Conservation (phyloP, 1,140 invertebrate genomes). For the Drosophila burlai region DNA sequence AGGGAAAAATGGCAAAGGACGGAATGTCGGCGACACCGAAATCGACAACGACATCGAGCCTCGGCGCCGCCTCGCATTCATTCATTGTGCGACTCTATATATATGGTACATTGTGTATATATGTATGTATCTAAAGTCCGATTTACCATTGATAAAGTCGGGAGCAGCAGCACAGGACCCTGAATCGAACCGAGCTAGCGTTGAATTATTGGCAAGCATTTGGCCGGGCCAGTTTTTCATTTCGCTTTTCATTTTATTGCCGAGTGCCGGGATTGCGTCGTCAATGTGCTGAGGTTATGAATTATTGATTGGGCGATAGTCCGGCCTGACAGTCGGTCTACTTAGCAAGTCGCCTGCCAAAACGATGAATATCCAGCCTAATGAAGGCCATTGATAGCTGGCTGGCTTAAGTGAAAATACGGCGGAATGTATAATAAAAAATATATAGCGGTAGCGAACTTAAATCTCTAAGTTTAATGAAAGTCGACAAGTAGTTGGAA, state of each 20-base stretch:
- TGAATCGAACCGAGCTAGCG: conserved; percentile 21
- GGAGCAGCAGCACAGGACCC: conserved; percentile 25
- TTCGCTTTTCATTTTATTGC: conserved; percentile 79
- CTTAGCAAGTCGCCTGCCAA: conserved; percentile 37
- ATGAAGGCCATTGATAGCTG: conserved; percentile 35
- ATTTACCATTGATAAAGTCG: conserved; percentile 77
- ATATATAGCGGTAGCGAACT: too few species aligned
- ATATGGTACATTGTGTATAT: conserved; percentile 10
- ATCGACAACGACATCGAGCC: conserved; percentile 41
- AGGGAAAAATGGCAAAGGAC: conserved; percentile 30
- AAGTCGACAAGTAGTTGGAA: neutral
- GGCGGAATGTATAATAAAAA: too few species aligned
- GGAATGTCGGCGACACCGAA: conserved; percentile 50
- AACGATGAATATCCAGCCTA: conserved; percentile 36
- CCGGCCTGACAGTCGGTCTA: conserved; percentile 43
- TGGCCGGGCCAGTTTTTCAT: conserved; percentile 53
- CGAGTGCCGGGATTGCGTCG: conserved; percentile 55
- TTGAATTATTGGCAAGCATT: conserved; percentile 63
- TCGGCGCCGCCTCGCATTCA: conserved; percentile 72
- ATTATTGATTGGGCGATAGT: conserved; percentile 75
- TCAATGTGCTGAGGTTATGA: conserved; percentile 75
- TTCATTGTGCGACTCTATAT: conserved; percentile 48
- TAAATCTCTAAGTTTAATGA: neutral
- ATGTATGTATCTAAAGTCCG: conserved; percentile 20
- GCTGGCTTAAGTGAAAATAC: conserved; percentile 12